These are phyloP conservation scores for Etheostoma nigrum DNA, from an alignment of 2,797 vertebrate genomes.

Conservation along the genomic window DNA sequence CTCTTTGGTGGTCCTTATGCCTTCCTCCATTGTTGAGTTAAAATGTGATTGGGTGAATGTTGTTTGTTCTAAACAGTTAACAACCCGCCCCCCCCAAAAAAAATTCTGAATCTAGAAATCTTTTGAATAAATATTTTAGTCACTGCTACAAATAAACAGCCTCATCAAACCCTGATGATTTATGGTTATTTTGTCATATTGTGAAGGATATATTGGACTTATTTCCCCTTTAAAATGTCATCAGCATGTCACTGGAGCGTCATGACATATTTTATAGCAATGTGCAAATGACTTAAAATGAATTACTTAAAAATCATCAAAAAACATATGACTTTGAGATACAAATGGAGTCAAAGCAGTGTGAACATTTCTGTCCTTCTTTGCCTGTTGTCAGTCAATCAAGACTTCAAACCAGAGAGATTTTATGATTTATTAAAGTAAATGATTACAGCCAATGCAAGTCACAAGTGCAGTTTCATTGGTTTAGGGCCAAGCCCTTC, in stretches of 20 bases:
- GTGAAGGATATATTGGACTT: conserved; percentile 8
- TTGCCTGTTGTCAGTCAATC: conserved; percentile 33
- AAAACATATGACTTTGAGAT: conserved; percentile 27
- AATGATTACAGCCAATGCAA: conserved; percentile 37
- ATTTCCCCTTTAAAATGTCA: conserved; percentile 15
- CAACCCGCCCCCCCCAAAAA: neutral
- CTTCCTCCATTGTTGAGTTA: conserved; percentile 11
- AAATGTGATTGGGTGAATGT: conserved; percentile 26
- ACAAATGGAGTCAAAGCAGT: conserved; percentile 12
- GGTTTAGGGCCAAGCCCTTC: conserved; percentile 46
- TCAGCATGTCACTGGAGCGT: conserved; percentile 8
- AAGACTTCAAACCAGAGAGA: neutral
- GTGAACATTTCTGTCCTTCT: neutral
- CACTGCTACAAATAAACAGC: conserved; percentile 21
- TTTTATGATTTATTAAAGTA: conserved; percentile 24
- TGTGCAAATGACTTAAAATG: neutral
- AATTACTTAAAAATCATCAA: neutral
- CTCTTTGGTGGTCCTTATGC: conserved; percentile 6
- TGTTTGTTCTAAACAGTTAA: neutral
- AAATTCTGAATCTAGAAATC: neutral
- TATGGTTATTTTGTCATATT: conserved; percentile 10
- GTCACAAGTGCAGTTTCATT: conserved; percentile 40
- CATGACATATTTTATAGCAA: conserved; percentile 20
- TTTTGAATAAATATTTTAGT: conserved; percentile 7
- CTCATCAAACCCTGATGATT: conserved; percentile 2